Evolutionary conservation across 2,113 vertebrate species (phyloP).

Genomic region (Petroica traversi): DNA sequence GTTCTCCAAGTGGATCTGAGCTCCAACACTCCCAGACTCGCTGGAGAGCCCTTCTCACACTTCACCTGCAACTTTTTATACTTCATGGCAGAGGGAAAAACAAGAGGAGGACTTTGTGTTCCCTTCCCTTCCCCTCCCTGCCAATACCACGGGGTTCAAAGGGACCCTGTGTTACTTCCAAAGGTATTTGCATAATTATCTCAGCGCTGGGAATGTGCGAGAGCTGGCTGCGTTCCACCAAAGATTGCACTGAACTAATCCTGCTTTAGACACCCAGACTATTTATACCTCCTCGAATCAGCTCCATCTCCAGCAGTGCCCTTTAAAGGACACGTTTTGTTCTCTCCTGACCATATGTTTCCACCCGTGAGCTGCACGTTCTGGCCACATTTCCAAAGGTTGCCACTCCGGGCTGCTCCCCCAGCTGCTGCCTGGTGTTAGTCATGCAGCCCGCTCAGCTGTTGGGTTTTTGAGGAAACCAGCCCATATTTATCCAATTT

Average conservation of each 20-base stretch:
- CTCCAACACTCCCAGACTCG: neutral
- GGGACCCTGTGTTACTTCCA: neutral
- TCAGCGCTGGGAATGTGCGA: neutral
- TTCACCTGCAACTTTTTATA: neutral
- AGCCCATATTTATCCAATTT: neutral
- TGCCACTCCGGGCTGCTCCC: neutral
- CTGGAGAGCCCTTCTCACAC: neutral
- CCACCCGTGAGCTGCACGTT: neutral
- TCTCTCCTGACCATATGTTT: conserved; percentile 13
- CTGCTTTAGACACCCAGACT: neutral
- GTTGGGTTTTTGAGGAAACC: neutral
- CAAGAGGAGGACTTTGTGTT: neutral
- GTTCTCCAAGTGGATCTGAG: neutral
- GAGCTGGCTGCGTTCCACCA: neutral
- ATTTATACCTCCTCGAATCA: neutral
- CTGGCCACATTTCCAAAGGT: neutral
- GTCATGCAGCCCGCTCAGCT: conserved; percentile 11
- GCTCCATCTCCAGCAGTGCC: conserved; percentile 8
- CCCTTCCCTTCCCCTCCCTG: neutral
- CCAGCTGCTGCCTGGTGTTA: neutral
- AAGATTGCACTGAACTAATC: conserved; percentile 3
- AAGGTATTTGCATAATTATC: conserved; percentile 17
- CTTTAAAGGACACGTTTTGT: conserved; percentile 28
- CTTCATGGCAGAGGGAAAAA: neutral
- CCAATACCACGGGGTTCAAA: neutral